phyloP scores from a whole-genome alignment of 2,113 vertebrate species.

The Cinclus cinclus region DNA sequence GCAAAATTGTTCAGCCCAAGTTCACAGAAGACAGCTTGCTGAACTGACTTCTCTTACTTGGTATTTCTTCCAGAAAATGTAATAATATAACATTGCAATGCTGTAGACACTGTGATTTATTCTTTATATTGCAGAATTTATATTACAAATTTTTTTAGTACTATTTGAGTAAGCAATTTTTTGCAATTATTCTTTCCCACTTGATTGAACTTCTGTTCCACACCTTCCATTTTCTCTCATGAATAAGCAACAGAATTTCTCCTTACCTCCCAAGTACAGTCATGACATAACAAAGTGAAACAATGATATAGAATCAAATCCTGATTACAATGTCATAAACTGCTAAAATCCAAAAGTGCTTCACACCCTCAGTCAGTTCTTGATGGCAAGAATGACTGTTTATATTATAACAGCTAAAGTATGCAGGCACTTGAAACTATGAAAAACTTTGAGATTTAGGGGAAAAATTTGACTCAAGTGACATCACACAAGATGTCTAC shows the following conservation, averaged over 20 bases:
- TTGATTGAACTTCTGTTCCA: slow-evolving; percentile 41
- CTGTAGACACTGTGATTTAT: neutral
- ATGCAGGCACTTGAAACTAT: neutral
- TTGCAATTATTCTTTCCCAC: slow-evolving; percentile 50
- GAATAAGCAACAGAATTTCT: slow-evolving; percentile 4
- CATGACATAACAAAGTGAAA: neutral
- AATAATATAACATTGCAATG: neutral
- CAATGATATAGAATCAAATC: neutral
- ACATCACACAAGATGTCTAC: neutral
- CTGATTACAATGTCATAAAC: neutral
- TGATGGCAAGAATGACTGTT: neutral
- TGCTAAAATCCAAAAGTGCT: neutral
- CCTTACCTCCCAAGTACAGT: slow-evolving; percentile 11
- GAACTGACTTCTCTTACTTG: neutral
- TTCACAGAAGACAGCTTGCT: neutral
- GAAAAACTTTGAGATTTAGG: neutral
- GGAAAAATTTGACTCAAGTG: neutral
- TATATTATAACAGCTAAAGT: slow-evolving; percentile 1
- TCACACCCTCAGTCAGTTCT: neutral
- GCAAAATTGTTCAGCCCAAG: neutral
- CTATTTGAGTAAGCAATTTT: slow-evolving; percentile 7
- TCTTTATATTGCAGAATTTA: slow-evolving; percentile 4
- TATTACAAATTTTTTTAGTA: slow-evolving; percentile 17
- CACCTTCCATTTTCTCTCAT: slow-evolving; percentile 29
- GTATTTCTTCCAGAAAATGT: neutral